Evolutionary conservation across 1,140 invertebrate genomes (phyloP).

Genomic region (Magallana ariakensis): DNA sequence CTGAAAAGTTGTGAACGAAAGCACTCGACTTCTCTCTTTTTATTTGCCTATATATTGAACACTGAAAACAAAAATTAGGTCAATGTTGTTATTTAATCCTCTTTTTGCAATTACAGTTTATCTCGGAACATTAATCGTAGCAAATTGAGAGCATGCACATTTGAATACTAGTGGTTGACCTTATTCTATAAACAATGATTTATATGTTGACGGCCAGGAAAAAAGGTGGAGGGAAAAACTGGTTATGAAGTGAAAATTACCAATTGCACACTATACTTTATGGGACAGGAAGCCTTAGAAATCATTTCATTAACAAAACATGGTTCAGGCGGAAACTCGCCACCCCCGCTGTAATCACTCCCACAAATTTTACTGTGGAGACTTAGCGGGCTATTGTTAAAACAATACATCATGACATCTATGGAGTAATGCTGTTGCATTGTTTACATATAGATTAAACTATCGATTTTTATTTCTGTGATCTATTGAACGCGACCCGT

Average conservation of each 20-base stretch:
- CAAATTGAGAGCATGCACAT: neutral
- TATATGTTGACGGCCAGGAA: neutral
- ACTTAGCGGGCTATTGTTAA: neutral
- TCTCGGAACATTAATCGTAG: neutral
- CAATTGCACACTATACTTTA: neutral
- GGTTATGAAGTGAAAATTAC: neutral
- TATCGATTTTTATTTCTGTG: neutral
- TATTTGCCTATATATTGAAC: neutral
- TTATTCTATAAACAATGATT: neutral
- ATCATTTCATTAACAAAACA: neutral
- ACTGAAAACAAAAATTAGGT: neutral
- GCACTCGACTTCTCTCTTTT: too few species aligned
- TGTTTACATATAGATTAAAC: slow-evolving; percentile 12
- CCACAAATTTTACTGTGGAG: neutral
- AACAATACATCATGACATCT: neutral
- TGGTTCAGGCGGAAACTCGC: slow-evolving; percentile 1
- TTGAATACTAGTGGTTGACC: neutral
- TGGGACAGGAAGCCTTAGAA: slow-evolving; percentile 27
- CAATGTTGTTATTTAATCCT: neutral
- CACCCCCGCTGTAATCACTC: slow-evolving; percentile 17
- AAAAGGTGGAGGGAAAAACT: neutral
- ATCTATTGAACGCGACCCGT: too few species aligned
- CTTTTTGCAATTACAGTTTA: neutral
- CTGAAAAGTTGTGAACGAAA: too few species aligned
- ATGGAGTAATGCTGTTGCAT: neutral